These are phyloP conservation scores for Eleginops maclovinus DNA, from an alignment of 2,113 vertebrate genomes.

Conservation along the genomic window DNA sequence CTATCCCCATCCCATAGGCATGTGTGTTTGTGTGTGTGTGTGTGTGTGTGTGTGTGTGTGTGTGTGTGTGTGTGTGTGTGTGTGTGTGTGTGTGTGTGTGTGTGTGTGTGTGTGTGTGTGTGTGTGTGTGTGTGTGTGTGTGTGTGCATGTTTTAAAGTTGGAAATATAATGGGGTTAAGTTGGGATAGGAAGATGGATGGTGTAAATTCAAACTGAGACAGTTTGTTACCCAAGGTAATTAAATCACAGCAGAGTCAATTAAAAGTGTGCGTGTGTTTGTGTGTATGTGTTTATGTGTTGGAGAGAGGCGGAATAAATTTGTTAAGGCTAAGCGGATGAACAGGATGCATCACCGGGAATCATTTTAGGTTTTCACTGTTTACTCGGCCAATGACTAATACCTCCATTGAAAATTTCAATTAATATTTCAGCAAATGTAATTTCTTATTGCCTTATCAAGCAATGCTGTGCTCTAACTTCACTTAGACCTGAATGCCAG, in stretches of 20 bases:
- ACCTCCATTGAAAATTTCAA: conserved; percentile 48
- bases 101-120: conserved; percentile 19
- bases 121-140: conserved; percentile 13
- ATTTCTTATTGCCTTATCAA: conserved; percentile 28
- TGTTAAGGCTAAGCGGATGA: conserved; percentile 17
- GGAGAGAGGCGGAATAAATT: not conserved
- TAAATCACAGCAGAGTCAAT: conserved; percentile 95
- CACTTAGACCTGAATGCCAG: not conserved
- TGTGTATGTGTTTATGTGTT: not conserved
- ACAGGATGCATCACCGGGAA: conserved; percentile 17
- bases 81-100: conserved; percentile 2
- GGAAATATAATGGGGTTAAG: conserved; percentile 55
- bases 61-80: conserved; percentile 16
- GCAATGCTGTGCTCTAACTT: not conserved
- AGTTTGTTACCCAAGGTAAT: conserved; percentile 92
- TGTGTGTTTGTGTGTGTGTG: conserved; percentile 3
- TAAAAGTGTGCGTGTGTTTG: conserved; percentile 79
- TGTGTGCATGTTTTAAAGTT: conserved; percentile 3
- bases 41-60: conserved; percentile 13
- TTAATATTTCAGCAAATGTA: conserved; percentile 34
- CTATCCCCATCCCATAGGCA: not conserved
- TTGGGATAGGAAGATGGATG: conserved; percentile 82
- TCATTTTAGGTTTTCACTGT: conserved; percentile 28
- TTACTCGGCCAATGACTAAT: conserved; percentile 1
- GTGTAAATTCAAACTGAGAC: conserved; percentile 91